These are phyloP conservation scores for Drosophila demipolita DNA, from an alignment of 2,888 invertebrate species.

Conservation along the genomic window DNA sequence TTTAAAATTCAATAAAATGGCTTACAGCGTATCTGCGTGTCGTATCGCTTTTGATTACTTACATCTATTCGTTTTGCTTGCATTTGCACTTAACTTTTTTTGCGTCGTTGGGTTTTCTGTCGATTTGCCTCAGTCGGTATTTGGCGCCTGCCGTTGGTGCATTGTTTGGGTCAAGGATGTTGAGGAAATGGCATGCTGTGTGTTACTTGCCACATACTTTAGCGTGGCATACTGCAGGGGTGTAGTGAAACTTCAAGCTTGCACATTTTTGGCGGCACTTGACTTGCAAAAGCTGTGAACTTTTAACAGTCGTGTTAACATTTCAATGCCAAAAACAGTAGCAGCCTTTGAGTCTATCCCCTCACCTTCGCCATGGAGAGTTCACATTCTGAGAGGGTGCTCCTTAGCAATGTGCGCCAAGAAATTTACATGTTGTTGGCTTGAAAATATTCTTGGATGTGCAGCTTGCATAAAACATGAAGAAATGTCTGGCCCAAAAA, in stretches of 20 bases:
- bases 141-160: slow-evolving; percentile 53
- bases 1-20: background rate
- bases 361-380: slow-evolving; percentile 15
- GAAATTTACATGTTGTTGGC: slow-evolving; percentile 46
- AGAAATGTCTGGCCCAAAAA: slow-evolving; percentile 59
- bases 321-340: background rate
- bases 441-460: slow-evolving; percentile 36
- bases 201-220: slow-evolving; percentile 2
- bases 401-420: slow-evolving; percentile 27
- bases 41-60: background rate
- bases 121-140: background rate
- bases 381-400: slow-evolving; percentile 34
- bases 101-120: slow-evolving; percentile 33
- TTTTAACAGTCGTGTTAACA: slow-evolving; percentile 48
- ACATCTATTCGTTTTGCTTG: slow-evolving; percentile 9
- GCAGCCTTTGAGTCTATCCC: background rate
- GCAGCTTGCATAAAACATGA: slow-evolving; percentile 72
- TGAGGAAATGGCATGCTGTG: slow-evolving; percentile 46
- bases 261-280: slow-evolving; percentile 46
- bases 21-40: background rate
- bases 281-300: slow-evolving; percentile 67
- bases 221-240: background rate
- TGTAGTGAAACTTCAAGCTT: slow-evolving; percentile 9
- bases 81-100: slow-evolving; percentile 39
- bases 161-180: slow-evolving; percentile 77